These are phyloP conservation scores for Candoia aspera DNA, from an alignment of 2,113 vertebrate genomes.

Conservation along the genomic window DNA sequence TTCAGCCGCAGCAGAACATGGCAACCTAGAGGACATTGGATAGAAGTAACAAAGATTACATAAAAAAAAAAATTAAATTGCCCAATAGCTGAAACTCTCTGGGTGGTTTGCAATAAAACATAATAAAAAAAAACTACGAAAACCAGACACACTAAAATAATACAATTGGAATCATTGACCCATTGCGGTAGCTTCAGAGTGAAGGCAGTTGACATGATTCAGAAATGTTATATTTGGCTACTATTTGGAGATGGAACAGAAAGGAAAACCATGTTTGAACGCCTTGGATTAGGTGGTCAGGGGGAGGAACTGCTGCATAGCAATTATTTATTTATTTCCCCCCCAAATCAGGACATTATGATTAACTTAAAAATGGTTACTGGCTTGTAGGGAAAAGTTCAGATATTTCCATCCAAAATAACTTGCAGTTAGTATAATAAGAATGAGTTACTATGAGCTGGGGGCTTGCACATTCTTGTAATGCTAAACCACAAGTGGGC, in stretches of 20 bases:
- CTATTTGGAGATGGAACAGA: not conserved
- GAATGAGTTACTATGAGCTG: not conserved
- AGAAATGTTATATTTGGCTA: not conserved
- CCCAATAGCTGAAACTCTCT: not conserved
- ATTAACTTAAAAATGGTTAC: not conserved
- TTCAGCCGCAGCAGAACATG: not conserved
- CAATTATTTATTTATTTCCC: not conserved
- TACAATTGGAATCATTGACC: not conserved
- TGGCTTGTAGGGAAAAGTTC: not conserved
- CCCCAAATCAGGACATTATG: not conserved
- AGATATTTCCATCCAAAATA: not conserved
- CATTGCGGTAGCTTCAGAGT: not conserved
- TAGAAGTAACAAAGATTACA: not conserved
- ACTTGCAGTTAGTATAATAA: not conserved
- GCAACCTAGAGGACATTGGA: not conserved
- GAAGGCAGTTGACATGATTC: not conserved
- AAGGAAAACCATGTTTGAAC: not conserved
- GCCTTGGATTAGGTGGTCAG: not conserved
- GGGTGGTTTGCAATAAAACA: not conserved
- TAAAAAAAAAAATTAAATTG: no score
- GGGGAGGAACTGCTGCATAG: not conserved
- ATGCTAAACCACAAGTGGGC: not conserved
- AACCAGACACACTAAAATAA: not conserved
- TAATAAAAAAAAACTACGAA: not conserved
- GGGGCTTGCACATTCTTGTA: not conserved